Percentiles rank a stretch among this genome's conserved stretches.
Conservation (phyloP, 23 tunicate species). For the Corella eumyota region DNA sequence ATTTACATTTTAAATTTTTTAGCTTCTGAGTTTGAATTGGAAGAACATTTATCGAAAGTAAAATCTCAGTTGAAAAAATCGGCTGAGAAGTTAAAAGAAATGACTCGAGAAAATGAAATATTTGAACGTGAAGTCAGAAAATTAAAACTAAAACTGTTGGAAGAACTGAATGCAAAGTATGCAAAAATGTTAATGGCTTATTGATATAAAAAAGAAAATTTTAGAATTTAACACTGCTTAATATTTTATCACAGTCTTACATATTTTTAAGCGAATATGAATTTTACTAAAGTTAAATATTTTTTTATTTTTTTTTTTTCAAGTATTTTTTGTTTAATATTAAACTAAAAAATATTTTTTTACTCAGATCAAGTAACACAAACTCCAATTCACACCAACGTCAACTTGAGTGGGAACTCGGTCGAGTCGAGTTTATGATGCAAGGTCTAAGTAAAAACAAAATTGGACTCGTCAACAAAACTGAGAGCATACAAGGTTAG, state of each 20-base stretch:
- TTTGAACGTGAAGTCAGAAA: slow-evolving; percentile 39
- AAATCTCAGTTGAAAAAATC: slow-evolving; percentile 38
- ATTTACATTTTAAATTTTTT: too few species aligned
- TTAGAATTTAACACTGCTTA: too few species aligned
- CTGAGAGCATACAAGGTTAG: slow-evolving; percentile 20
- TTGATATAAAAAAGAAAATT: too few species aligned
- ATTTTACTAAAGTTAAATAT: too few species aligned
- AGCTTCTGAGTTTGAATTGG: slow-evolving; percentile 24
- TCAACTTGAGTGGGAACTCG: slow-evolving; percentile 59
- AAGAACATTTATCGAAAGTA: slow-evolving; percentile 32
- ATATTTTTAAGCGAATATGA: too few species aligned
- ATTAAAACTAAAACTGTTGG: slow-evolving; percentile 26
- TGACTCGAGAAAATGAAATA: slow-evolving; percentile 34
- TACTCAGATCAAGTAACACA: too few species aligned
- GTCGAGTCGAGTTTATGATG: slow-evolving; percentile 49
- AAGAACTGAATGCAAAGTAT: slow-evolving; percentile 23
- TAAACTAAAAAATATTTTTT: too few species aligned
- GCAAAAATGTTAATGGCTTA: too few species aligned
- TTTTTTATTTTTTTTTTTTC: too few species aligned
- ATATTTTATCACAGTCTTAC: too few species aligned
- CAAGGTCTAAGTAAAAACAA: slow-evolving; percentile 42
- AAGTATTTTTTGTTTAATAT: too few species aligned
- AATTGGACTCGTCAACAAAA: slow-evolving; percentile 9
- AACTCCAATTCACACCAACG: slow-evolving; percentile 16
- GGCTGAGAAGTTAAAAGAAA: slow-evolving; percentile 37